Conservation (phyloP, 1,140 invertebrate species). For the Chrysopa pallens region DNA sequence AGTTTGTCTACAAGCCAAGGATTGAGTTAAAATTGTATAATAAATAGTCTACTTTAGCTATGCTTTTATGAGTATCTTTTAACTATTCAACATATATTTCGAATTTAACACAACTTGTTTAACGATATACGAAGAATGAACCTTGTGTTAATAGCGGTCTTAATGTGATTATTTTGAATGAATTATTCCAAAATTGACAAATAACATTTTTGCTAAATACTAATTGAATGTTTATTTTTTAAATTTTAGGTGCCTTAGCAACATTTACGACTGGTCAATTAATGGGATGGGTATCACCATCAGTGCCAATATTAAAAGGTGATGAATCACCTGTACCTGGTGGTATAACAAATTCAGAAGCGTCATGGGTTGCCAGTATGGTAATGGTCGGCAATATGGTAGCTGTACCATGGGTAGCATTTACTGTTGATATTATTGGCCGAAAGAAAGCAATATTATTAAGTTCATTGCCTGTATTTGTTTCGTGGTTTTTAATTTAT, state of each 20-base stretch:
- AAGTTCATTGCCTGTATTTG: constrained; percentile 12
- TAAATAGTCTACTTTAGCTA: too few relatives aligned
- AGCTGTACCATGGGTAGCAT: neutral
- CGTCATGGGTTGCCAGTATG: neutral
- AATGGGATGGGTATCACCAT: constrained; percentile 24
- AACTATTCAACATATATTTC: too few relatives aligned
- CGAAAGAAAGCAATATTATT: constrained; percentile 13
- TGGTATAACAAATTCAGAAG: neutral
- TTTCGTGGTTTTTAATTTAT: neutral
- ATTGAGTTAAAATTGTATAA: too few relatives aligned
- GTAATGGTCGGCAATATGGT: neutral
- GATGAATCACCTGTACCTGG: constrained; percentile 14
- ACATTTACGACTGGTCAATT: constrained; percentile 23
- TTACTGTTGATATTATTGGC: constrained; percentile 9
- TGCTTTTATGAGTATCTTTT: too few relatives aligned
- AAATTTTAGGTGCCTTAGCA: constrained; percentile 19
- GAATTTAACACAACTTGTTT: too few relatives aligned
- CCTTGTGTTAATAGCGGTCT: too few relatives aligned
- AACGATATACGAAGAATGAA: too few relatives aligned
- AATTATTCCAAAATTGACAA: too few relatives aligned
- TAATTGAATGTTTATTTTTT: too few relatives aligned
- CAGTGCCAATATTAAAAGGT: constrained; percentile 18
- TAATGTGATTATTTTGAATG: too few relatives aligned
- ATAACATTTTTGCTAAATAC: too few relatives aligned
- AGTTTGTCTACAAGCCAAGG: too few relatives aligned